Conservation (phyloP, 2,113 vertebrate genomes). For the Perca flavescens region DNA sequence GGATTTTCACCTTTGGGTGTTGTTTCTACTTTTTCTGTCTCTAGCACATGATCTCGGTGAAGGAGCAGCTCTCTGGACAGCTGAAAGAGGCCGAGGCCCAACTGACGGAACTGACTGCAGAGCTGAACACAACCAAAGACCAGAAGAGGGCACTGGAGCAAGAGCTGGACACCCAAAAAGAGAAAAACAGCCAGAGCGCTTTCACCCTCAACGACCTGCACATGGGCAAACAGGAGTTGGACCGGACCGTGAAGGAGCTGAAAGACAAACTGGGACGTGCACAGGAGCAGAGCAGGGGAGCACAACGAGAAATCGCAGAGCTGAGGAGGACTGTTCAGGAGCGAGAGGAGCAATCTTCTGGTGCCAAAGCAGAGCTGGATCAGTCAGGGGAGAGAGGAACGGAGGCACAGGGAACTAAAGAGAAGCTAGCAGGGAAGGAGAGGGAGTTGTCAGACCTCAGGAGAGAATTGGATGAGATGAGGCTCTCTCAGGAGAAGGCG, state of each 20-base stretch:
- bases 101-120: constrained; percentile 79
- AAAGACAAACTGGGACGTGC: constrained; percentile 85
- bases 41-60: constrained; percentile 92
- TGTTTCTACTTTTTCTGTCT: constrained; percentile 47
- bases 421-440: constrained; percentile 80
- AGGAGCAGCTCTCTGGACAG: constrained; percentile 90
- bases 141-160: constrained; percentile 81
- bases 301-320: constrained; percentile 81
- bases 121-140: constrained; percentile 83
- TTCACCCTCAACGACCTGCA: constrained; percentile 89
- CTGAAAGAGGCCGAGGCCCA: constrained; percentile 83
- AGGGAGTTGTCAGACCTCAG: constrained; percentile 84
- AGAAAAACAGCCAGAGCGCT: constrained; percentile 87
- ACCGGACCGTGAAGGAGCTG: constrained; percentile 85
- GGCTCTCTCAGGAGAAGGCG: constrained; percentile 81
- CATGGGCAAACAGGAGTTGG: constrained; percentile 87
- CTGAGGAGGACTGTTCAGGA: constrained; percentile 85
- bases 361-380: constrained; percentile 73
- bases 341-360: constrained; percentile 83
- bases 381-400: constrained; percentile 64
- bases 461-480: constrained; percentile 84
- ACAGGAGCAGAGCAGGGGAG: constrained; percentile 79
- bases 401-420: constrained; percentile 51
- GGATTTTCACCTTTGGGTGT: not conserved
- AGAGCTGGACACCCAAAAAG: constrained; percentile 87